Conservation (phyloP, 2,888 invertebrate species). For the Tineola bisselliella region DNA sequence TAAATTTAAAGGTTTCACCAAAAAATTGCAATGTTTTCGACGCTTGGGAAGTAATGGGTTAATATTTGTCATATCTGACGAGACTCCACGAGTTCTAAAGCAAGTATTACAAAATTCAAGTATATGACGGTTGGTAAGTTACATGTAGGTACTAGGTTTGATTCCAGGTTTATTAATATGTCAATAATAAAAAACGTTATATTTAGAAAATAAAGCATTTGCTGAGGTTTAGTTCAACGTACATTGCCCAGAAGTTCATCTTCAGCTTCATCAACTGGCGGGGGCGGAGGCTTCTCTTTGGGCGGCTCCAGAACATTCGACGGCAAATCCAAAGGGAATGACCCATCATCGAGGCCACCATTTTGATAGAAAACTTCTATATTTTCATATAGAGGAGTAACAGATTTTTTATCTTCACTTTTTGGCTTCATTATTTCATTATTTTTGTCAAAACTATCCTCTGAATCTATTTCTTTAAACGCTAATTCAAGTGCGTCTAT, state of each 20-base stretch:
- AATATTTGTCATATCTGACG: no score
- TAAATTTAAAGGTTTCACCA: no score
- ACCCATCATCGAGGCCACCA: constrained; percentile 29
- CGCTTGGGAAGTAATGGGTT: no score
- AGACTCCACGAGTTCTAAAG: no score
- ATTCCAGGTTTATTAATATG: no score
- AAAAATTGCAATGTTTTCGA: no score
- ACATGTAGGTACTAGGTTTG: no score
- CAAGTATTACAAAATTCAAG: no score
- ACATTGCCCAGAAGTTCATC: constrained; percentile 59
- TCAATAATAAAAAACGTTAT: no score
- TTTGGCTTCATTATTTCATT: constrained; percentile 31
- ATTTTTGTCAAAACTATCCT: constrained; percentile 34
- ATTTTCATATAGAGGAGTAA: constrained; percentile 70
- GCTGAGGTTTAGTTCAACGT: constrained; percentile 25
- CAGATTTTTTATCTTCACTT: constrained; percentile 40
- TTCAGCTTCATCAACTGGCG: constrained; percentile 64
- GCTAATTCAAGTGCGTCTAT: constrained; percentile 72
- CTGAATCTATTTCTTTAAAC: constrained; percentile 70
- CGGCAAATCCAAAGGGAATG: constrained; percentile 69
- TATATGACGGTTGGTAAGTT: no score
- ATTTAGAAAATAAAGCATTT: neutral
- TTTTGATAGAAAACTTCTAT: constrained; percentile 67
- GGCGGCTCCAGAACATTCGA: constrained; percentile 75
- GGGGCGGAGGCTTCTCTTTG: constrained; percentile 88